Evolutionary conservation across 1,140 invertebrate species (phyloP).

Genomic region (Heliconius congener): DNA sequence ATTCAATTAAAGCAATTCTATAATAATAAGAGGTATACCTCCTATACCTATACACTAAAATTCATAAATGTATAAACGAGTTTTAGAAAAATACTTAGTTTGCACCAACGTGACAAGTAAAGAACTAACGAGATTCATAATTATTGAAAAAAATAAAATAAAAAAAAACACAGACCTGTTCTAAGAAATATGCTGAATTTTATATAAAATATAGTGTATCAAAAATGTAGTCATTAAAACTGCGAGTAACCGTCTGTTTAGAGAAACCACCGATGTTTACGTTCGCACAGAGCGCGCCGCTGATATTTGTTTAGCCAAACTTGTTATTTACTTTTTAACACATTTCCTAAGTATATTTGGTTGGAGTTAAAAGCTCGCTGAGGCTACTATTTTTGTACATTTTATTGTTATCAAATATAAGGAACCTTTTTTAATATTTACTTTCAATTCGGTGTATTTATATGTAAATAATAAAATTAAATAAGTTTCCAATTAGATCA

Average conservation of each 20-base stretch:
- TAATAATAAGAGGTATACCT: too few relatives aligned
- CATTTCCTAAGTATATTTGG: constrained; percentile 40
- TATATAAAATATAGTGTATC: background rate
- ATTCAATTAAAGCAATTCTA: too few relatives aligned
- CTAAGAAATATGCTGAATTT: background rate
- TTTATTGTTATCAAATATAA: background rate
- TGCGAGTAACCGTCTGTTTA: constrained; percentile 54
- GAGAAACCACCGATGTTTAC: constrained; percentile 58
- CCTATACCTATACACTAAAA: too few relatives aligned
- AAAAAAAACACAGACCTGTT: background rate
- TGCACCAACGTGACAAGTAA: background rate
- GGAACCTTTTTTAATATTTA: background rate
- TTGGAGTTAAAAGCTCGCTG: constrained; percentile 32
- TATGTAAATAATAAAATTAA: too few relatives aligned
- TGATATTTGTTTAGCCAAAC: constrained; percentile 43
- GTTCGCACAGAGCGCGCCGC: constrained; percentile 51
- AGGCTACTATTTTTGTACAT: background rate
- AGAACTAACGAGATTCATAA: background rate
- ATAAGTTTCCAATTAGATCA: too few relatives aligned
- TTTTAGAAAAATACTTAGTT: background rate
- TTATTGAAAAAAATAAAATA: background rate
- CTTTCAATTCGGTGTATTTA: too few relatives aligned
- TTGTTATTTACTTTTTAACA: constrained; percentile 50
- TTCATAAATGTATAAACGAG: background rate
- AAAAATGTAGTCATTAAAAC: constrained; percentile 36